Evolutionary conservation across 2,797 vertebrate genomes (phyloP), one percentile per base, ranked within the genome.

Genomic region (Erethizon dorsatum): DNA sequence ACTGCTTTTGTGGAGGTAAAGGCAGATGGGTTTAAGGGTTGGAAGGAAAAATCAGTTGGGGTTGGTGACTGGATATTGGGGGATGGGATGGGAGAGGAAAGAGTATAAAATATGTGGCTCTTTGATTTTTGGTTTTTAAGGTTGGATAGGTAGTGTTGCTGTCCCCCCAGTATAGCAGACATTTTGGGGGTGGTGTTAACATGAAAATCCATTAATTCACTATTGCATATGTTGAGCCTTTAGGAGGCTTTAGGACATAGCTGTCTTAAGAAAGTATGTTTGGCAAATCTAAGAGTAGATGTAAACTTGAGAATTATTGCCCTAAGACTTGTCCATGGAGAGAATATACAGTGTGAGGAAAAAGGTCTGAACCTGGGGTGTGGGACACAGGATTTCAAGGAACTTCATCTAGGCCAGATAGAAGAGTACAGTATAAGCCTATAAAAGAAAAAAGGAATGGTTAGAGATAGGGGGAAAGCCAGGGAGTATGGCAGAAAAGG

Each of bases 261-360:
- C 3, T 88, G 5, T 90, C 5, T 37, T 94, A 84, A 93, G 83
- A 78, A 95, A 89, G 37, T 91, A 56, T 77, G 67, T 59, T 94
- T 57, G 13, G 41, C n/a, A 87, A 26, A 3, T 26, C 10, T 63
- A 54, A 79, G 15, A 88, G 0, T 77, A 56, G 24, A 77, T 84
- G 52, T 10, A 92, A 77, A 77, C 50, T 88, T 84, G 57, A 47
- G 13, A 83, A 79, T 82, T 15, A 83, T 7, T 97, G 69, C 8
- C 61, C 5, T 88, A 96, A 77, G 18, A 83, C 6, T 65, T 89
- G 20, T 90, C 50, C 28, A 56, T 47, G 80, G 71, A 83, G 47
- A 73, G 18, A 65, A n/a, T 45, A 61, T 33, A 9, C 28, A 88
- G 50, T 71, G 28, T 67, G 50, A 84, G 28, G 69, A 69, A 78